phyloP scores from a whole-genome alignment of 2,888 invertebrate species.

The Pyrgus malvae region DNA sequence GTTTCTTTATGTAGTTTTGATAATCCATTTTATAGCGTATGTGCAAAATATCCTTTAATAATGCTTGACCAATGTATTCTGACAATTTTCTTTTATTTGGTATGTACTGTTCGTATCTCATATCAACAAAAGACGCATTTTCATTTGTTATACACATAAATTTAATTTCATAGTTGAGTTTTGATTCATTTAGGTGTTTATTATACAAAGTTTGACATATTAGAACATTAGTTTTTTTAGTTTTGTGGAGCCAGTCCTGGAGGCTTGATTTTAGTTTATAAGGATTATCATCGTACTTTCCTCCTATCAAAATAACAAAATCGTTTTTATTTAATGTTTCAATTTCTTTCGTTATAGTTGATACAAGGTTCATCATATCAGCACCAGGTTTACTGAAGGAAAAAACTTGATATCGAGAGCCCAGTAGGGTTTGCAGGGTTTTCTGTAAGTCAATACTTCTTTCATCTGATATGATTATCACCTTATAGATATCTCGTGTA shows the following conservation, averaged over 20 bases:
- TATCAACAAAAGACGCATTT: not conserved
- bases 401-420: not conserved
- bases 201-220: not conserved
- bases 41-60: not conserved
- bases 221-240: not conserved
- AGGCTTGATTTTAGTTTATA: not conserved
- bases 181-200: slow-evolving; percentile 1
- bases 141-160: not conserved
- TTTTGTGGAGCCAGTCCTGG: not conserved
- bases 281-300: slow-evolving; percentile 1
- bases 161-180: slow-evolving; percentile 8
- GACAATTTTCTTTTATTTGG: not conserved
- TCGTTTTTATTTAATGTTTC: not conserved
- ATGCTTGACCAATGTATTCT: not conserved
- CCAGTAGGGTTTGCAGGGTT: not conserved
- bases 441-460: not conserved
- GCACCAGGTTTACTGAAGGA: slow-evolving; percentile 9
- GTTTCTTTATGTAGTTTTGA: not conserved
- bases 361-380: not conserved
- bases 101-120: not conserved
- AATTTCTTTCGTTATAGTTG: not conserved
- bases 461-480: not conserved
- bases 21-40: not conserved
- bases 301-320: not conserved
- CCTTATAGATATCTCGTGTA: not conserved